Conservation (phyloP, 2,888 invertebrate genomes). For the Oxytorus armatus region DNA sequence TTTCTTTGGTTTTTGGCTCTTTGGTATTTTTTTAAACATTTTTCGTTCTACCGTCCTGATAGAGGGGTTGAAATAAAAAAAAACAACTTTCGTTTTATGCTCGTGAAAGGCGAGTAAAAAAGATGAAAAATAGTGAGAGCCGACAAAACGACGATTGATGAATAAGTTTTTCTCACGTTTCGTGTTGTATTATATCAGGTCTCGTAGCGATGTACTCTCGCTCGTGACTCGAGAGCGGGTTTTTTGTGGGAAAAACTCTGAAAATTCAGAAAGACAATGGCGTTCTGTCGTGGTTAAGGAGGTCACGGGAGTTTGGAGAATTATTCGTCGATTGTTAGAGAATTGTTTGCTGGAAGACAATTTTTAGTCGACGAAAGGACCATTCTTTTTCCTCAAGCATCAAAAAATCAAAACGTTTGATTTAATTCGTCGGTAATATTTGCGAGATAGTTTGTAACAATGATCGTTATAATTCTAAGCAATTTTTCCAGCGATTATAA, state of each 20-base stretch:
- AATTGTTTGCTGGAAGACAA: neutral
- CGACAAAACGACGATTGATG: constrained; percentile 17
- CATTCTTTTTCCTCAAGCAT: neutral
- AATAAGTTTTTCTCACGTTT: constrained; percentile 48
- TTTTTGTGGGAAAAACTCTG: constrained; percentile 35
- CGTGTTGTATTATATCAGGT: constrained; percentile 27
- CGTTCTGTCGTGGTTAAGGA: constrained; percentile 40
- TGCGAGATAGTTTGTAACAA: too few species aligned
- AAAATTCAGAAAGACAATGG: constrained; percentile 50
- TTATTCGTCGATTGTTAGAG: constrained; percentile 10
- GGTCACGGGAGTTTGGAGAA: constrained; percentile 19
- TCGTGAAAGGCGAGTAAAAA: neutral
- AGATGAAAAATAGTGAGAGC: constrained; percentile 34
- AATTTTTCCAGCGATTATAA: too few species aligned
- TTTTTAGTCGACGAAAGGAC: neutral
- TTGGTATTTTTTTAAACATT: neutral
- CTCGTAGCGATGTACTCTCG: constrained; percentile 34
- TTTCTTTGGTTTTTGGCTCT: neutral
- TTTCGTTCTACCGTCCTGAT: neutral
- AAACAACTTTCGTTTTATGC: constrained; percentile 3
- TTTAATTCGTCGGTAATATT: too few species aligned
- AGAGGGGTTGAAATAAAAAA: neutral
- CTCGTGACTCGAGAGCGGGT: too few species aligned
- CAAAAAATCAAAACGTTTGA: neutral
- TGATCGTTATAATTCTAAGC: too few species aligned